Conservation (phyloP, 2,888 invertebrate genomes). For the Phragmatobia fuliginosa region DNA sequence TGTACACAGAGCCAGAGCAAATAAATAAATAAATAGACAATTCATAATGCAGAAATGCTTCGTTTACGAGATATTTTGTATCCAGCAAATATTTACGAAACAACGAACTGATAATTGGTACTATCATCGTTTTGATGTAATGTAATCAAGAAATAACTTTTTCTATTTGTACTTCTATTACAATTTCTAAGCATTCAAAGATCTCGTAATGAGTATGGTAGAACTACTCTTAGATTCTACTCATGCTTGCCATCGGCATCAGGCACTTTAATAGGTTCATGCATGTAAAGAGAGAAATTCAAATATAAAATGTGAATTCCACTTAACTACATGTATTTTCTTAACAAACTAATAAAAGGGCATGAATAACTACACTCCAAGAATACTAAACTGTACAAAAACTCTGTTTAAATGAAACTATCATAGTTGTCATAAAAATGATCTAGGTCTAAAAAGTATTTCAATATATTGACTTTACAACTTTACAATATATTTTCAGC, state of each 20-base stretch:
- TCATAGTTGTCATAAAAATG: neutral
- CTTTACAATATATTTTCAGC: conserved; percentile 18
- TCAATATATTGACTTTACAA: conserved; percentile 29
- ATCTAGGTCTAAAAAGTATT: neutral
- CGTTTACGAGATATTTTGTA: conserved; percentile 20
- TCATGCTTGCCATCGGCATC: too few species aligned
- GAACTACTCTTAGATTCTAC: too few species aligned
- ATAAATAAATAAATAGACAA: conserved; percentile 27
- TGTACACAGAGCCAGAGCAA: conserved; percentile 19
- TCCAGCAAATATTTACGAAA: conserved; percentile 30
- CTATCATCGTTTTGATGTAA: conserved; percentile 14
- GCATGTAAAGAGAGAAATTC: too few species aligned
- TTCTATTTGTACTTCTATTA: too few species aligned
- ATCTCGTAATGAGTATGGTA: too few species aligned
- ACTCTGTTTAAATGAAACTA: neutral
- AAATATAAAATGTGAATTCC: neutral
- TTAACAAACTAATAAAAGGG: neutral
- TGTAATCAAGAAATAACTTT: too few species aligned
- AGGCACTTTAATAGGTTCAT: too few species aligned
- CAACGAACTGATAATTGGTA: conserved; percentile 27
- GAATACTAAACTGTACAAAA: neutral
- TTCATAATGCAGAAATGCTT: conserved; percentile 26
- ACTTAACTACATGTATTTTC: neutral
- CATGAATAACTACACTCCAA: neutral
- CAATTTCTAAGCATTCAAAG: neutral